Conservation (phyloP, 92 coral and sea anemone genomes). For the Nematostella vectensis region DNA sequence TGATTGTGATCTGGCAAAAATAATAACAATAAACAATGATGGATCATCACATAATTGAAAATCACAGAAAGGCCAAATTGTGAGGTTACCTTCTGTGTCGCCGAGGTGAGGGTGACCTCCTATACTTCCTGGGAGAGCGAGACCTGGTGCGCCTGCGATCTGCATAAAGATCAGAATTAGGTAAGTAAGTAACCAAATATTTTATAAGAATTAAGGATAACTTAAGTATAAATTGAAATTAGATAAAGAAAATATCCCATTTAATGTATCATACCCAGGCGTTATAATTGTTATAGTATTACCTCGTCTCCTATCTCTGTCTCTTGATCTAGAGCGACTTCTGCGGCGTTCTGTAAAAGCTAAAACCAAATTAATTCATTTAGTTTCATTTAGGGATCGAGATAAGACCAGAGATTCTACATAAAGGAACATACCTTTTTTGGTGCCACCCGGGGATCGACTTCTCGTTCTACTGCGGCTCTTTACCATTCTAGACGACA, state of each 20-base stretch:
- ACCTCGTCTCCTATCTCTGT: slow-evolving; percentile 58
- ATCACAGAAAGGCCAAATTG: too few species aligned
- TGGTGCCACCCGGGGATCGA: neutral
- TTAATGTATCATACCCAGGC: too few species aligned
- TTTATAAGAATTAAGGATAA: too few species aligned
- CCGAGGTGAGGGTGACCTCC: slow-evolving; percentile 56
- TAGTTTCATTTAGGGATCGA: neutral
- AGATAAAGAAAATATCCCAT: too few species aligned
- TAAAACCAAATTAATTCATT: slow-evolving; percentile 6
- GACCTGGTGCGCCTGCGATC: slow-evolving; percentile 62
- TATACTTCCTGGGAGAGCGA: slow-evolving; percentile 52
- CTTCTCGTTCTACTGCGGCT: slow-evolving; percentile 1
- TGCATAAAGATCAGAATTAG: too few species aligned
- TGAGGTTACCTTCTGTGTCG: slow-evolving; percentile 45
- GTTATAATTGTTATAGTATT: too few species aligned
- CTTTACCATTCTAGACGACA: neutral
- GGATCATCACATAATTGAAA: too few species aligned
- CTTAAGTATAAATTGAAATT: too few species aligned
- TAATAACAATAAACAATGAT: too few species aligned
- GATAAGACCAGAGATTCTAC: too few species aligned
- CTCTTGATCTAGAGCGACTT: slow-evolving; percentile 79
- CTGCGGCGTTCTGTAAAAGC: slow-evolving; percentile 63
- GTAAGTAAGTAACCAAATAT: too few species aligned
- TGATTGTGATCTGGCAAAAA: too few species aligned
- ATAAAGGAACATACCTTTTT: slow-evolving; percentile 1